phyloP scores from a whole-genome alignment of 1,140 invertebrate species.

The Rhopalosiphum maidis region DNA sequence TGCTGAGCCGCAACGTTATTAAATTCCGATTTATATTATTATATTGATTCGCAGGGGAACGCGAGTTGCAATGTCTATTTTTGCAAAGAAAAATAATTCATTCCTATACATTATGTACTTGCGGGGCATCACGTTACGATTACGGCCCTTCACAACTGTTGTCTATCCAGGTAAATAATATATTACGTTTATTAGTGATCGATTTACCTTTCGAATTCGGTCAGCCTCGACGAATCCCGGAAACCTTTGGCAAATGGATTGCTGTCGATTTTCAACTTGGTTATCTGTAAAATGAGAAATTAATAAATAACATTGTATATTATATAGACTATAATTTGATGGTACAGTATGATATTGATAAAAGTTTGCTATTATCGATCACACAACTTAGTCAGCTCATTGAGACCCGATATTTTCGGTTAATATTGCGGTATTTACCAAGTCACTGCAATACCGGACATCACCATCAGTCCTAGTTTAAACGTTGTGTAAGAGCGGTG shows the following conservation, averaged over 20 bases:
- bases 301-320: not conserved
- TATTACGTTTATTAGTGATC: not conserved
- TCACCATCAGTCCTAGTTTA: not conserved
- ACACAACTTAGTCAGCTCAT: no score
- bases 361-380: no score
- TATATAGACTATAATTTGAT: not conserved
- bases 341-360: not conserved
- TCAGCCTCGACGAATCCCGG: constrained; percentile 79
- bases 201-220: constrained; percentile 80
- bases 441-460: no score
- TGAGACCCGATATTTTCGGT: no score
- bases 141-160: fast-evolving
- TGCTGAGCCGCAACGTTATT: not conserved
- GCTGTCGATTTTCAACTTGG: constrained; percentile 84
- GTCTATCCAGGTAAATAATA: not conserved
- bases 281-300: constrained; percentile 66
- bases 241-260: constrained; percentile 88
- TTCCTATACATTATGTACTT: not conserved
- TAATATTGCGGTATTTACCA: no score
- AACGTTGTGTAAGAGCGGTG: not conserved
- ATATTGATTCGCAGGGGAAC: not conserved
- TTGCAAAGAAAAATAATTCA: not conserved
- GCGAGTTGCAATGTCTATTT: not conserved
- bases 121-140: not conserved
- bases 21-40: no score